These are phyloP conservation scores for Acromyrmex echinatior DNA, from an alignment of 1,140 invertebrate genomes.

Conservation along the genomic window DNA sequence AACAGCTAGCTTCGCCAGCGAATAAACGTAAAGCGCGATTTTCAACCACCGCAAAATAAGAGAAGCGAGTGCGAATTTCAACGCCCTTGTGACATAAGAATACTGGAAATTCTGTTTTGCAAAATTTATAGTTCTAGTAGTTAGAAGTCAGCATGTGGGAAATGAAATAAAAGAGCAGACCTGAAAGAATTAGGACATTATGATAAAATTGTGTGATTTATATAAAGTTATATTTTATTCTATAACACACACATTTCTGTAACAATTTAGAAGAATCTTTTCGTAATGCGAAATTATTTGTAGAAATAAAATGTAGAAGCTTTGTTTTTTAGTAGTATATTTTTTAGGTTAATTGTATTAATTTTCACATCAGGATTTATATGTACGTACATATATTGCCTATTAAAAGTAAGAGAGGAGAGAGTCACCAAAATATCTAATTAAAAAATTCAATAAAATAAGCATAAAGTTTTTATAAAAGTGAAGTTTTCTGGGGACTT, in stretches of 20 bases:
- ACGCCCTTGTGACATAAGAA: slow-evolving; percentile 37
- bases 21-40: slow-evolving; percentile 58
- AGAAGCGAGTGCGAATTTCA: slow-evolving; percentile 42
- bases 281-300: not conserved
- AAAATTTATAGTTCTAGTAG: slow-evolving; percentile 10
- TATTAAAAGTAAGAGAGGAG: not conserved
- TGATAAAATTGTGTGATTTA: not conserved
- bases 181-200: not conserved
- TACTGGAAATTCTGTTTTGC: slow-evolving; percentile 5
- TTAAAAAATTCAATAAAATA: not conserved
- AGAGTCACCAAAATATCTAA: not conserved
- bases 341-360: not conserved
- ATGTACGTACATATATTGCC: not conserved
- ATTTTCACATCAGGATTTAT: not conserved
- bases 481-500: not conserved
- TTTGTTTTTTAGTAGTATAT: not conserved
- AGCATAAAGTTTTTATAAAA: not conserved
- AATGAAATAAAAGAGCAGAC: not conserved
- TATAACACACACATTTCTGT: not conserved
- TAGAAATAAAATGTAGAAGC: not conserved
- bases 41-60: slow-evolving; percentile 33
- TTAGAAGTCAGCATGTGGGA: not conserved
- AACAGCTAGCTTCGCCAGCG: slow-evolving; percentile 50
- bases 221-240: not conserved
- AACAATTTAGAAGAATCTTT: not conserved